These are phyloP conservation scores for Tenebrio molitor DNA, from an alignment of 1,140 invertebrate genomes.

Conservation along the genomic window DNA sequence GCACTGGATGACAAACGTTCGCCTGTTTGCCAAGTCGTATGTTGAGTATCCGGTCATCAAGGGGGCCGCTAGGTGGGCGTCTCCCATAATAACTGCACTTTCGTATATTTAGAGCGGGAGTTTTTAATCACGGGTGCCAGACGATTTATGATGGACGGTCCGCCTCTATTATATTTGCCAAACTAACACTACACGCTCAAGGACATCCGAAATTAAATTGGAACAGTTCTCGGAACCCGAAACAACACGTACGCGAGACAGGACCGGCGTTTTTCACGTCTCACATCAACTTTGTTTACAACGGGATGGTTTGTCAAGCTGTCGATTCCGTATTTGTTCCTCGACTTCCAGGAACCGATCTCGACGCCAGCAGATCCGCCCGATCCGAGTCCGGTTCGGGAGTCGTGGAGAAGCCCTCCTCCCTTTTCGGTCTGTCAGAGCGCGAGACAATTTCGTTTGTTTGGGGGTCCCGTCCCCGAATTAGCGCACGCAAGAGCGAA, in stretches of 20 bases:
- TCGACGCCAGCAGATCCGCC: too few species aligned
- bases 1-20: too few species aligned
- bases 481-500: conserved; percentile 11
- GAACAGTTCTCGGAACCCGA: conserved; percentile 19
- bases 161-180: conserved; percentile 39
- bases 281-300: conserved; percentile 16
- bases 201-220: conserved; percentile 21
- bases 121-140: conserved; percentile 43
- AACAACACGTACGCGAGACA: too few species aligned
- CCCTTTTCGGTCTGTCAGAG: too few species aligned
- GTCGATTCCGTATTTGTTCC: background rate
- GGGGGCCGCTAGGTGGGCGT: conserved; percentile 14
- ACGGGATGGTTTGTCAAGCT: conserved; percentile 12
- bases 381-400: too few species aligned
- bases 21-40: conserved; percentile 10
- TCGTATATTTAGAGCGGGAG: conserved; percentile 31
- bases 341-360: too few species aligned
- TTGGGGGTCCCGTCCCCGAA: background rate
- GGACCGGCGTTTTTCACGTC: too few species aligned
- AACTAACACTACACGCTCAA: conserved; percentile 47
- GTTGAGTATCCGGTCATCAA: conserved; percentile 8
- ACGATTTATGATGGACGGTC: conserved; percentile 45
- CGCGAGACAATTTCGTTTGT: too few species aligned
- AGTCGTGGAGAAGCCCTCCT: background rate
- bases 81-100: conserved; percentile 30